phyloP scores from a whole-genome alignment of 2,888 invertebrate species.

The Xestia sexstrigata region DNA sequence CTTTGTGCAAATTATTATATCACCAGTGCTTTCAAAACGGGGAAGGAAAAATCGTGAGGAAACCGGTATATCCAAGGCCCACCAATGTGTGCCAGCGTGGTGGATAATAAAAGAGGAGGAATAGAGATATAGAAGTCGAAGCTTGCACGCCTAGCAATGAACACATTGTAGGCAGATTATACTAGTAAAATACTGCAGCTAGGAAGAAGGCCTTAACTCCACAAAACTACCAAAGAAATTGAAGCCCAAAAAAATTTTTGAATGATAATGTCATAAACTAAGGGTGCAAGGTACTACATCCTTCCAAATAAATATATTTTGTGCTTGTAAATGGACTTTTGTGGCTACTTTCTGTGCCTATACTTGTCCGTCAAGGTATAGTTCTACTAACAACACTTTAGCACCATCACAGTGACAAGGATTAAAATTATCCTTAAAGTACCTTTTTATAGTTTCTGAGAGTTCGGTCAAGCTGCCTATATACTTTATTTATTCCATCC shows the following conservation, averaged over 20 bases:
- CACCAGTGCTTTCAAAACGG: background rate
- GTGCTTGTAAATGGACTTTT: conserved; percentile 5
- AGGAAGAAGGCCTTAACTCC: background rate
- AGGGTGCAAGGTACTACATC: conserved; percentile 11
- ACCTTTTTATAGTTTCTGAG: conserved; percentile 26
- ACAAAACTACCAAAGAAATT: background rate
- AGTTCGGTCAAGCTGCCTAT: background rate
- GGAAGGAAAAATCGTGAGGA: background rate
- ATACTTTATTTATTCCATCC: background rate
- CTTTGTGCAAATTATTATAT: background rate
- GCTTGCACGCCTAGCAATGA: background rate
- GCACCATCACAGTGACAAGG: background rate
- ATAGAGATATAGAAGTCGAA: background rate
- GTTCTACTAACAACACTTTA: background rate
- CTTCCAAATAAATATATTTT: background rate
- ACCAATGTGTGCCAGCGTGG: too few relatives aligned
- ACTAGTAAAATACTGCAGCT: background rate
- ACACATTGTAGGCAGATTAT: background rate
- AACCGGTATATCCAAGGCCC: too few relatives aligned
- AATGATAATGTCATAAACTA: too few relatives aligned
- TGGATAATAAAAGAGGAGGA: too few relatives aligned
- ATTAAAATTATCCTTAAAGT: background rate
- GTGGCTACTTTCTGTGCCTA: conserved; percentile 11
- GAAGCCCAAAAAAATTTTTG: too few relatives aligned
- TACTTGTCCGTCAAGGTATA: conserved; percentile 30